phyloP scores from a whole-genome alignment of 2,888 invertebrate genomes.

The Parnassius orleans region DNA sequence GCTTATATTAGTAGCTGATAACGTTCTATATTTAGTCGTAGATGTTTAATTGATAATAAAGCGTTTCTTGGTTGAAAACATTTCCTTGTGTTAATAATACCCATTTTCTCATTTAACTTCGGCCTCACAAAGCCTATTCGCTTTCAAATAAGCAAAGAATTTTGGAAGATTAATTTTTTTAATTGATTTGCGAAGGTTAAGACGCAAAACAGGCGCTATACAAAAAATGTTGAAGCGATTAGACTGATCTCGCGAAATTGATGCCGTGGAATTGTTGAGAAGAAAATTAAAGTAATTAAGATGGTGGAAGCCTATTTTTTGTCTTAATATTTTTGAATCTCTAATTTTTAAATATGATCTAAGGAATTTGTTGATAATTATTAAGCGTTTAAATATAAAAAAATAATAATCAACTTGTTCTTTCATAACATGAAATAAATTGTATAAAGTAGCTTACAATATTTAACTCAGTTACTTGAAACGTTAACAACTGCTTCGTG shows the following conservation, averaged over 20 bases:
- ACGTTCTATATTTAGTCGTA: no score
- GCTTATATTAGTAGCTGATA: no score
- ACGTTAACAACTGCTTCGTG: no score
- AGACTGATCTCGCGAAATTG: slow-evolving; percentile 29
- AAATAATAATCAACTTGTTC: no score
- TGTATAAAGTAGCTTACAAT: no score
- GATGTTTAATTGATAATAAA: no score
- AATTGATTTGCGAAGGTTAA: slow-evolving; percentile 36
- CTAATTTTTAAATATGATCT: background rate
- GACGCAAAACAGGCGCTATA: slow-evolving; percentile 32
- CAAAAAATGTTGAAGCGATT: slow-evolving; percentile 6
- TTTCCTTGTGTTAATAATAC: background rate
- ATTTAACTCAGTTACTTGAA: no score
- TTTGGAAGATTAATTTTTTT: slow-evolving; percentile 27
- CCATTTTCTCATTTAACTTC: slow-evolving; percentile 1
- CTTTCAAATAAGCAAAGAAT: slow-evolving; percentile 18
- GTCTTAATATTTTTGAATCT: slow-evolving; percentile 11
- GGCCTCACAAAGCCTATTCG: slow-evolving; percentile 15
- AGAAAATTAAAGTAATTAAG: slow-evolving; percentile 36
- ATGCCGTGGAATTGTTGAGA: slow-evolving; percentile 31
- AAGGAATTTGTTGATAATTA: no score
- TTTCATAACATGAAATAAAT: no score
- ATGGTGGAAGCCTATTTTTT: slow-evolving; percentile 25
- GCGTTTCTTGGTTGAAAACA: background rate
- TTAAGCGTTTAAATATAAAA: no score